Evolutionary conservation across 2,797 vertebrate genomes (phyloP), one percentile per base, ranked within the genome.

Genomic region (Tenualosa thibaudeaui): DNA sequence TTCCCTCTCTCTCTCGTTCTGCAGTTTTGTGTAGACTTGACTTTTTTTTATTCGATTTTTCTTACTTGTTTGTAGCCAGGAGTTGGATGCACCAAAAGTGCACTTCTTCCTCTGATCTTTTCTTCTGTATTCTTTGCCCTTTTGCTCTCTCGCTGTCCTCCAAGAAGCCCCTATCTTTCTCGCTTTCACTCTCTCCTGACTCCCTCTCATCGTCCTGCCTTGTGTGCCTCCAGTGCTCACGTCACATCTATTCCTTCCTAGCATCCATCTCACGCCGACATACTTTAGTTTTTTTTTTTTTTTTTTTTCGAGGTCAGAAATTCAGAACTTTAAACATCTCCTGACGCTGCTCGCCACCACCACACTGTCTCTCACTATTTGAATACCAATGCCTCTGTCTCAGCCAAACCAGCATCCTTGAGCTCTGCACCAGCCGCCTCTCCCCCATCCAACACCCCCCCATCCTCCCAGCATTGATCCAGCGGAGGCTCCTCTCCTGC

Each of bases 101-200:
- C 68, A 40, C 31, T 19, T 75, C 68, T 46, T 40, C 71, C 71
- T 78, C 71, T 78, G 40, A 78, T 46, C 71, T 46, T 78, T 78
- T 78, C 17, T 40, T 46, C 71, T 46, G 71, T 78, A 78, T 78
- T 17, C 71, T 78, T 46, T 46, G 40, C 71, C 37, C 71, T 37
- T 46, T 43, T 78, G 37, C 40, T 81, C 56, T 81, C 51, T 54
- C 53, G 0, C 54, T 50, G 40, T 37, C n/a, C 26, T 37, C 49
- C 31, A 50, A 24, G 7, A n/a, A 24, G 58, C n/a, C 2, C 1
- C n/a, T n/a, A 62, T 62, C 58, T 62, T n/a, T 24, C 19, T 51
- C 0, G 54, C 54, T 13, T 24, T 62, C 7, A 62, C 58, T 62
- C 58, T 24, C 58, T 62, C 17, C 17, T 56, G 54, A n/a, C n/a